Percentiles rank a stretch among this genome's conserved stretches.
phyloP scores from a whole-genome alignment of 1,140 invertebrate species.

The Drosophila mojavensis region DNA sequence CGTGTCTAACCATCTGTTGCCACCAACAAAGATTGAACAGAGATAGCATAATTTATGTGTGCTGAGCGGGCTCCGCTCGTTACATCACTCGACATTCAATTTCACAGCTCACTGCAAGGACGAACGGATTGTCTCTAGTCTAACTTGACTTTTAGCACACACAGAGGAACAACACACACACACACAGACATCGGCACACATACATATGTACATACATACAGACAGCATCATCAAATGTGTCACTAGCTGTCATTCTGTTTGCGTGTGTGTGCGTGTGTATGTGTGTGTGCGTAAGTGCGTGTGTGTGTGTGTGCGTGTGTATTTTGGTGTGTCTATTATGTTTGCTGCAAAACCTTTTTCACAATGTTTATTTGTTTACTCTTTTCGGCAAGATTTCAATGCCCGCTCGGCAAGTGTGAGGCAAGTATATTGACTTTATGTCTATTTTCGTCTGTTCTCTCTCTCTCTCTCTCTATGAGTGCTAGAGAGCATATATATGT shows the following conservation, averaged over 20 bases:
- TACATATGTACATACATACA: not conserved
- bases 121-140: conserved; percentile 31
- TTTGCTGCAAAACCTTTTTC: conserved; percentile 39
- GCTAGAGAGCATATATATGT: too few species aligned
- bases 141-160: conserved; percentile 40
- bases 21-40: conserved; percentile 19
- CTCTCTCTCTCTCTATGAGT: too few species aligned
- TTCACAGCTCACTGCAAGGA: conserved; percentile 74
- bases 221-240: conserved; percentile 57
- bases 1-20: conserved; percentile 15
- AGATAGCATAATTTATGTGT: conserved; percentile 31
- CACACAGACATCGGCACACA: too few species aligned
- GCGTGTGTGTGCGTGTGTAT: conserved; percentile 24
- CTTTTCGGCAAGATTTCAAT: conserved; percentile 49
- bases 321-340: conserved; percentile 18
- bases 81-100: conserved; percentile 59
- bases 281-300: not conserved
- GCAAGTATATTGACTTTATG: too few species aligned
- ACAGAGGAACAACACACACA: not conserved
- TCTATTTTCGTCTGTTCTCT: too few species aligned
- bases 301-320: conserved; percentile 11
- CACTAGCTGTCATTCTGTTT: conserved; percentile 41
- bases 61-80: not conserved
- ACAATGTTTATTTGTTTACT: conserved; percentile 29
- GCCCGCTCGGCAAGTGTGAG: too few species aligned